These are phyloP conservation scores for Daboia siamensis DNA, from an alignment of 2,113 vertebrate species.

Conservation along the genomic window DNA sequence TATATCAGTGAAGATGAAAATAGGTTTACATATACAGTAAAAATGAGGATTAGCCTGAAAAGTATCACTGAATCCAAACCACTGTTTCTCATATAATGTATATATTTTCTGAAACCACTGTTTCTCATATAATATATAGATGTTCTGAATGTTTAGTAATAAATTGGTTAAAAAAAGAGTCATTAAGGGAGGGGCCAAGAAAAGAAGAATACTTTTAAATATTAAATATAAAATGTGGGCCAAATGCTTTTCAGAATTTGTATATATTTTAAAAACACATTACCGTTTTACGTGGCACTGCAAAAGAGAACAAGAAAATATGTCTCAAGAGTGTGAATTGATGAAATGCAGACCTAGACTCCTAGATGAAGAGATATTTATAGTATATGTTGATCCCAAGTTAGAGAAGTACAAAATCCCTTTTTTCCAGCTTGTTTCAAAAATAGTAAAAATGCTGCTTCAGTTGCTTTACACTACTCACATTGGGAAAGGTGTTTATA, in stretches of 20 bases:
- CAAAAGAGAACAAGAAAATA: not conserved
- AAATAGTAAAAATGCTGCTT: constrained; percentile 83
- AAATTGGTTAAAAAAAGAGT: not conserved
- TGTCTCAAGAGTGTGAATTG: constrained; percentile 29
- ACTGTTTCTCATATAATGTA: not conserved
- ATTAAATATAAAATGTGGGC: not conserved
- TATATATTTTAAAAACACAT: constrained; percentile 40
- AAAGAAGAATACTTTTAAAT: not conserved
- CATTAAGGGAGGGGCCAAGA: not conserved
- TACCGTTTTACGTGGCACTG: constrained; percentile 26
- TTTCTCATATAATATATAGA: not conserved
- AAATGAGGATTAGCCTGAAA: not conserved
- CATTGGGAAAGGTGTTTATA: constrained; percentile 99
- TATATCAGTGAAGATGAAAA: not conserved
- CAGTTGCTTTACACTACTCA: constrained; percentile 88
- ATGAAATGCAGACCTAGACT: constrained; percentile 30
- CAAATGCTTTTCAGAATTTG: constrained; percentile 26
- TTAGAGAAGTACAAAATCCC: constrained; percentile 78
- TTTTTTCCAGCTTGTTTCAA: constrained; percentile 84
- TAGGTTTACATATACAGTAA: not conserved
- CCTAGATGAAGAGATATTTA: constrained; percentile 60
- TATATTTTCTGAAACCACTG: not conserved
- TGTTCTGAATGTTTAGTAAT: not conserved
- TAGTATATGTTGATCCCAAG: constrained; percentile 75
- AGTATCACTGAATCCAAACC: too few relatives aligned